These are phyloP conservation scores for Megalurothrips usitatus DNA, from an alignment of 2,888 invertebrate genomes.

Conservation along the genomic window DNA sequence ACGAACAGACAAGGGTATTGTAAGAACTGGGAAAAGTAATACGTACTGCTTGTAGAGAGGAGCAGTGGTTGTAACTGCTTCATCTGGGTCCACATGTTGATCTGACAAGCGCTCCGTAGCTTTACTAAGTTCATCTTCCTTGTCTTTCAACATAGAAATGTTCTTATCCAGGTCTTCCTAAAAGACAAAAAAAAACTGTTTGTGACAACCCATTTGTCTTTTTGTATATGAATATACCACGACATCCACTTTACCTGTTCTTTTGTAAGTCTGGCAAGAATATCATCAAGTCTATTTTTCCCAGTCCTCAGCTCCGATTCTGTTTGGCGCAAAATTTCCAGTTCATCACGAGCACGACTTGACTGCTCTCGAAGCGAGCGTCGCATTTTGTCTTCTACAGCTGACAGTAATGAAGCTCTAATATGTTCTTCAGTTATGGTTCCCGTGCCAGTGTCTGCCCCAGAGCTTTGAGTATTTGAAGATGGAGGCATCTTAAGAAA, in stretches of 20 bases:
- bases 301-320: constrained; percentile 83
- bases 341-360: constrained; percentile 85
- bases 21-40: constrained; percentile 33
- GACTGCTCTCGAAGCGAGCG: constrained; percentile 83
- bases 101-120: constrained; percentile 70
- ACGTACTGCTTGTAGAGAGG: constrained; percentile 90
- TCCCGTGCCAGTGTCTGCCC: constrained; percentile 52
- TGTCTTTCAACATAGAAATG: constrained; percentile 75
- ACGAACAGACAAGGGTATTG: neutral
- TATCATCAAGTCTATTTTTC: constrained; percentile 72
- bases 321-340: constrained; percentile 81
- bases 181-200: constrained; percentile 34
- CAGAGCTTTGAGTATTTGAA: neutral
- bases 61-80: constrained; percentile 93
- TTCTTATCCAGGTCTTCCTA: constrained; percentile 78
- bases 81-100: constrained; percentile 87
- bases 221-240: constrained; percentile 9
- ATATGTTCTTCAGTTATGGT: constrained; percentile 96
- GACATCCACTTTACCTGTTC: constrained; percentile 54
- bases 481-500: constrained; percentile 40
- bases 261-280: constrained; percentile 68
- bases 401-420: constrained; percentile 85
- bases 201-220: neutral
- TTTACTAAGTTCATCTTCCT: constrained; percentile 78
- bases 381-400: constrained; percentile 90